phyloP scores from a whole-genome alignment of 2,113 vertebrate genomes.

The Riparia riparia region DNA sequence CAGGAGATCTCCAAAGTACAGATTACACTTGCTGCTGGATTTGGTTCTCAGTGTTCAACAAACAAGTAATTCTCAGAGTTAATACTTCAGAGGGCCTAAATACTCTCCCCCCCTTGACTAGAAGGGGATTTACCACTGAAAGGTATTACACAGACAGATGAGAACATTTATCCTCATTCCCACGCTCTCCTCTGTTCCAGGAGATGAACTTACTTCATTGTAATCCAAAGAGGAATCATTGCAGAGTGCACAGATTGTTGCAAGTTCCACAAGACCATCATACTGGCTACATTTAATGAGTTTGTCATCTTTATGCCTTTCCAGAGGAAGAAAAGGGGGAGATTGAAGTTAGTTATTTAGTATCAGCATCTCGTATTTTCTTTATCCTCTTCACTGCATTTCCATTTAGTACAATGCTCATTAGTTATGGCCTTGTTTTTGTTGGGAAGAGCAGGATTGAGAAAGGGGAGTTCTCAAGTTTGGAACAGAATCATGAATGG shows the following conservation, averaged over 20 bases:
- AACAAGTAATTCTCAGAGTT: background rate
- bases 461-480: background rate
- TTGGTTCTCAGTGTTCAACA: background rate
- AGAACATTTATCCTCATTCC: background rate
- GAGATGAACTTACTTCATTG: conserved; percentile 86
- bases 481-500: background rate
- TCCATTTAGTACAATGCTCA: background rate
- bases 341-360: background rate
- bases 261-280: conserved; percentile 92
- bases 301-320: conserved; percentile 90
- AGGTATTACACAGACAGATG: background rate
- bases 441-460: background rate
- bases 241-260: conserved; percentile 96
- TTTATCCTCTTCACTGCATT: background rate
- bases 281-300: conserved; percentile 84
- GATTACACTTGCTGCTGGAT: background rate
- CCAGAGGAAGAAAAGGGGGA: conserved; percentile 16
- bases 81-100: background rate
- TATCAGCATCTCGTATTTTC: background rate
- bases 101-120: background rate
- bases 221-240: conserved; percentile 98
- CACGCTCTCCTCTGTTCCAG: background rate
- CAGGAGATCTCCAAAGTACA: background rate
- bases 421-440: background rate
- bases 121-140: background rate